A percentile compares a stretch with the other conserved stretches of the same genome.
phyloP scores from a whole-genome alignment of 2,113 vertebrate genomes.

The Solenodon paradoxus region DNA sequence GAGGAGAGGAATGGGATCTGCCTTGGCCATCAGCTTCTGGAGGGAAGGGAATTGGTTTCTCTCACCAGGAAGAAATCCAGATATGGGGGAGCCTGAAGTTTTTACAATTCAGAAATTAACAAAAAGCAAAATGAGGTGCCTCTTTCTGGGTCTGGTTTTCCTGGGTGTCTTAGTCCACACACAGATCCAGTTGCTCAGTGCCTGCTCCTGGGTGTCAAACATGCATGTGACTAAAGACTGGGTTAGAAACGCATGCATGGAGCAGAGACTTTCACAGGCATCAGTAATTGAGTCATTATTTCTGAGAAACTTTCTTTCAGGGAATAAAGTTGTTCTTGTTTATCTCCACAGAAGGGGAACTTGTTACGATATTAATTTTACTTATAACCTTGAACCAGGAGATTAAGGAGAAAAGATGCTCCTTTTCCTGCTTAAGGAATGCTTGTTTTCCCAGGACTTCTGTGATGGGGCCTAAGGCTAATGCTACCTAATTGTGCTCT shows the following conservation, averaged over 20 bases:
- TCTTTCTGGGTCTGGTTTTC: too few species aligned
- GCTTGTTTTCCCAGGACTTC: neutral
- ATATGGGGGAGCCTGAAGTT: neutral
- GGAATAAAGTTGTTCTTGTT: neutral
- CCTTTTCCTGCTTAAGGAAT: neutral
- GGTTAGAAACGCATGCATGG: neutral
- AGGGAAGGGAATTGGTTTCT: neutral
- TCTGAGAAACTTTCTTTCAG: neutral
- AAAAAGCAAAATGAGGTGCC: neutral
- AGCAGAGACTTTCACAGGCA: neutral
- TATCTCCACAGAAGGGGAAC: neutral
- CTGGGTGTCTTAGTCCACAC: too few species aligned
- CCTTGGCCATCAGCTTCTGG: neutral
- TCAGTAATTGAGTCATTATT: neutral
- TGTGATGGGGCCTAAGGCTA: neutral
- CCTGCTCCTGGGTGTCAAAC: too few species aligned
- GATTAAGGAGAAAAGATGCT: neutral
- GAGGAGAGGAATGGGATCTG: accelerated
- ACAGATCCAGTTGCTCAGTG: too few species aligned
- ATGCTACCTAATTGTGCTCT: neutral
- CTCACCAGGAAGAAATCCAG: neutral
- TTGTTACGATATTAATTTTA: neutral
- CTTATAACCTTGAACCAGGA: neutral
- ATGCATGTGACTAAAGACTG: neutral
- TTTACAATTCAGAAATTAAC: too few species aligned